phyloP scores from a whole-genome alignment of 2,113 vertebrate genomes.

The Cynoglossus semilaevis region DNA sequence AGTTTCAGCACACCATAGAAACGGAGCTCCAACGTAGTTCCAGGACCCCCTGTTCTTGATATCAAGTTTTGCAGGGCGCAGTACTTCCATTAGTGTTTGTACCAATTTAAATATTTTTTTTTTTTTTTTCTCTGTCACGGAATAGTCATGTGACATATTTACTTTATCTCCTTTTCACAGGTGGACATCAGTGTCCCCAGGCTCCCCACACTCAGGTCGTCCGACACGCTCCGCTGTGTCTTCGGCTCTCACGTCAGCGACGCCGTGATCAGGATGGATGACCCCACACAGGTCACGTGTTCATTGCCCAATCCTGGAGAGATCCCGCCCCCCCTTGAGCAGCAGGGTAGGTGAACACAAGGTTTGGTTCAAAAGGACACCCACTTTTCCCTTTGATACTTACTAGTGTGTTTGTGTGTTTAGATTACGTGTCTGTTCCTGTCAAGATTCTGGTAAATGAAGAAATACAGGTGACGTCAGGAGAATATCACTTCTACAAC shows the following conservation, averaged over 20 bases:
- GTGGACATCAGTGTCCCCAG: conserved; percentile 61
- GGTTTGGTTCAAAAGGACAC: too few relatives aligned
- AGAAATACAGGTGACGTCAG: conserved; percentile 77
- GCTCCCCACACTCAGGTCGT: conserved; percentile 47
- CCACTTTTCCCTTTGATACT: too few relatives aligned
- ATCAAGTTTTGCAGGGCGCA: too few relatives aligned
- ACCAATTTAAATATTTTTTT: too few relatives aligned
- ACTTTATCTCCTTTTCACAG: conserved; percentile 35
- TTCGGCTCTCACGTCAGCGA: conserved; percentile 2
- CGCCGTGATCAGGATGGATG: rapidly evolving
- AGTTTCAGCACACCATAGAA: too few relatives aligned
- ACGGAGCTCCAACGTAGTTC: too few relatives aligned
- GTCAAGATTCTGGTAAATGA: conserved; percentile 70
- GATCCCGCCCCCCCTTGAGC: conserved; percentile 62
- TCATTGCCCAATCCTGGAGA: conserved; percentile 47
- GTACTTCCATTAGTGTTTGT: too few relatives aligned
- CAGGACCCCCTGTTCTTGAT: too few relatives aligned
- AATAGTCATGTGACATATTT: too few relatives aligned
- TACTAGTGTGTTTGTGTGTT: conserved; percentile 20
- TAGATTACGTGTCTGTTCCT: conserved; percentile 85
- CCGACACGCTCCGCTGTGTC: conserved; percentile 47
- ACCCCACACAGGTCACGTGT: conserved; percentile 48
- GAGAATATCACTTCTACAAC: conserved; percentile 88
- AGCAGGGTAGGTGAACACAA: conserved; percentile 53
- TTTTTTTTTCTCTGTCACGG: too few relatives aligned